These are phyloP conservation scores for Rutpela maculata DNA, from an alignment of 2,888 invertebrate genomes.

Conservation along the genomic window DNA sequence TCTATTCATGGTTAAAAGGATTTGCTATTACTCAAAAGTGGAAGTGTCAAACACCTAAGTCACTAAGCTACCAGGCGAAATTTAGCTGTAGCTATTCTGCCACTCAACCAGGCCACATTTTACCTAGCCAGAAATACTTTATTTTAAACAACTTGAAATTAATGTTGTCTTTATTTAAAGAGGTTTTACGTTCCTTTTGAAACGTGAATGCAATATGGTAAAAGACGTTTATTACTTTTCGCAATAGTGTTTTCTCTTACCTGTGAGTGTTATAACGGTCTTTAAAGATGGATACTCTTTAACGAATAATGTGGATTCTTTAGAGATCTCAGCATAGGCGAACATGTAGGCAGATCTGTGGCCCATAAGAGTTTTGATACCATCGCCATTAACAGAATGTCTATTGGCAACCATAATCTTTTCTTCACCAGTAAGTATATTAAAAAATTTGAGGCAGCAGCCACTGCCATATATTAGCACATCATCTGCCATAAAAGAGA, in stretches of 20 bases:
- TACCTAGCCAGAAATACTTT: too few species aligned
- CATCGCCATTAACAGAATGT: constrained; percentile 73
- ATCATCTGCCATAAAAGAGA: constrained; percentile 78
- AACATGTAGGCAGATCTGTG: constrained; percentile 78
- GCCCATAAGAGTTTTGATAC: constrained; percentile 78
- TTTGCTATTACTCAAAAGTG: too few species aligned
- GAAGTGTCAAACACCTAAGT: too few species aligned
- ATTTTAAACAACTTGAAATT: too few species aligned
- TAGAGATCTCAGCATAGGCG: constrained; percentile 80
- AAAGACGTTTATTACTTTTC: too few species aligned
- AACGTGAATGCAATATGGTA: too few species aligned
- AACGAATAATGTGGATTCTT: constrained; percentile 78
- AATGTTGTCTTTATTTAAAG: too few species aligned
- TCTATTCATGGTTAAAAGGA: too few species aligned
- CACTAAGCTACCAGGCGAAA: too few species aligned
- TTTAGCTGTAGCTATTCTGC: too few species aligned
- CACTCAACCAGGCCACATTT: too few species aligned
- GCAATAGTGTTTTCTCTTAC: constrained; percentile 66
- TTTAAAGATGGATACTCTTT: constrained; percentile 79
- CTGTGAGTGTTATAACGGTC: constrained; percentile 73
- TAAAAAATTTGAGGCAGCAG: constrained; percentile 78
- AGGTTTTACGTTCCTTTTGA: too few species aligned
- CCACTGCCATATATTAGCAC: constrained; percentile 77
- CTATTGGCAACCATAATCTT: constrained; percentile 76
- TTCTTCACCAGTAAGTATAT: constrained; percentile 75